These are phyloP conservation scores for Thera obeliscata DNA, from an alignment of 2,888 invertebrate species.

Conservation along the genomic window DNA sequence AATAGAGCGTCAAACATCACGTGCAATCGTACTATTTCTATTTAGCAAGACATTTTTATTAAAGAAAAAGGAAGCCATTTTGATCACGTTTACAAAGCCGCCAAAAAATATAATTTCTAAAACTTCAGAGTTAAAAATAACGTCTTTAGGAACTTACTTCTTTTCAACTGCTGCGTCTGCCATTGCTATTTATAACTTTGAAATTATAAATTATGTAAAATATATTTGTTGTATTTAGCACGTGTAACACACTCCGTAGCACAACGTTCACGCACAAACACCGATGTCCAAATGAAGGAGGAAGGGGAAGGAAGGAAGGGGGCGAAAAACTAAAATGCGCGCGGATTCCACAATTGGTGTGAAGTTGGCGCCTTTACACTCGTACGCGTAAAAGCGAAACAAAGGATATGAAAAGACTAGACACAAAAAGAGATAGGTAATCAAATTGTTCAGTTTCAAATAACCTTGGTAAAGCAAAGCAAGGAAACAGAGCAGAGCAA, in stretches of 20 bases:
- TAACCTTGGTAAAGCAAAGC: slow-evolving; percentile 65
- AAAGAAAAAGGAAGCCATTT: slow-evolving; percentile 82
- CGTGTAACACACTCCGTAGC: slow-evolving; percentile 74
- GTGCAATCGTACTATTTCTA: neutral
- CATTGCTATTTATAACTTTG: slow-evolving; percentile 79
- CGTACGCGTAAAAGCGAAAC: slow-evolving; percentile 39
- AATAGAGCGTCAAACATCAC: neutral
- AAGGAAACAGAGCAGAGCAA: slow-evolving; percentile 38
- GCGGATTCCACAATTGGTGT: slow-evolving; percentile 58
- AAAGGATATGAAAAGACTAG: slow-evolving; percentile 31
- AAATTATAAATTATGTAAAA: slow-evolving; percentile 49
- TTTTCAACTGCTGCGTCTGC: slow-evolving; percentile 88
- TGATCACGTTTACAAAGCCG: slow-evolving; percentile 80
- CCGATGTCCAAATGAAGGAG: slow-evolving; percentile 80
- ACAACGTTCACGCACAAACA: slow-evolving; percentile 80
- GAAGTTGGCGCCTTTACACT: slow-evolving; percentile 64
- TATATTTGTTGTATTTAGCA: slow-evolving; percentile 56
- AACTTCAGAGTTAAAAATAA: slow-evolving; percentile 49
- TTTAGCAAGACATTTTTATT: neutral
- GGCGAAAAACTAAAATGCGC: slow-evolving; percentile 69
- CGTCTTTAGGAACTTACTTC: slow-evolving; percentile 83
- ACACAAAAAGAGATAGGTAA: slow-evolving; percentile 57
- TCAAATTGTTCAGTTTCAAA: slow-evolving; percentile 49
- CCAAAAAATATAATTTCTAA: slow-evolving; percentile 63
- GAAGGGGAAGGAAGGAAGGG: slow-evolving; percentile 45